Evolutionary conservation across 2,888 invertebrate genomes (phyloP).

Genomic region (Hylaea fasciaria): DNA sequence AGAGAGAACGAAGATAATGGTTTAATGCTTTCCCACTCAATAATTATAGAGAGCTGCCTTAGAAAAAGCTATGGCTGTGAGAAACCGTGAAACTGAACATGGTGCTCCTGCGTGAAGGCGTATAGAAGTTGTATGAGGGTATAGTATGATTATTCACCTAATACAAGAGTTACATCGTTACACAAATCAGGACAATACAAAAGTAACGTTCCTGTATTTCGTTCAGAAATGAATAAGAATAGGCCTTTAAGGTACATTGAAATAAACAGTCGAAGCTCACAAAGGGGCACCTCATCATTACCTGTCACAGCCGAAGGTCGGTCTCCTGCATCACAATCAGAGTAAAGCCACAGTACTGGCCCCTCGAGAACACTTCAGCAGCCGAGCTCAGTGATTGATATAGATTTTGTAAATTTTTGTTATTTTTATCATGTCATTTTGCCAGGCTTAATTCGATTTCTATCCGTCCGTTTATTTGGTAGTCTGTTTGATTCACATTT

Average conservation of each 20-base stretch:
- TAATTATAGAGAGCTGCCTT: too few species aligned
- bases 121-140: too few species aligned
- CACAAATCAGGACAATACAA: background rate
- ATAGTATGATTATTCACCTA: too few species aligned
- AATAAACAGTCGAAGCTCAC: constrained; percentile 17
- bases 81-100: too few species aligned
- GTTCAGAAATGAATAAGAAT: too few species aligned
- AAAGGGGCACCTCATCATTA: constrained; percentile 24
- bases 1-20: too few species aligned
- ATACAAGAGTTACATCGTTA: background rate
- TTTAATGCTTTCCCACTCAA: too few species aligned
- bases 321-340: constrained; percentile 29
- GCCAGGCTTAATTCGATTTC: background rate
- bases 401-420: constrained; percentile 17
- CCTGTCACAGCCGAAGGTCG: constrained; percentile 21
- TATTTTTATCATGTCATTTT: background rate
- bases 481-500: background rate
- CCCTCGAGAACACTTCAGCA: constrained; percentile 22
- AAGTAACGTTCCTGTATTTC: background rate
- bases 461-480: background rate
- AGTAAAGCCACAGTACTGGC: constrained; percentile 19
- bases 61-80: too few species aligned
- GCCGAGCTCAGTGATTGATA: constrained; percentile 21
- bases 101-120: too few species aligned
- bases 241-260: constrained; percentile 10